Conservation (phyloP, 2,797 vertebrate species). For the Pseudopleuronectes americanus region DNA sequence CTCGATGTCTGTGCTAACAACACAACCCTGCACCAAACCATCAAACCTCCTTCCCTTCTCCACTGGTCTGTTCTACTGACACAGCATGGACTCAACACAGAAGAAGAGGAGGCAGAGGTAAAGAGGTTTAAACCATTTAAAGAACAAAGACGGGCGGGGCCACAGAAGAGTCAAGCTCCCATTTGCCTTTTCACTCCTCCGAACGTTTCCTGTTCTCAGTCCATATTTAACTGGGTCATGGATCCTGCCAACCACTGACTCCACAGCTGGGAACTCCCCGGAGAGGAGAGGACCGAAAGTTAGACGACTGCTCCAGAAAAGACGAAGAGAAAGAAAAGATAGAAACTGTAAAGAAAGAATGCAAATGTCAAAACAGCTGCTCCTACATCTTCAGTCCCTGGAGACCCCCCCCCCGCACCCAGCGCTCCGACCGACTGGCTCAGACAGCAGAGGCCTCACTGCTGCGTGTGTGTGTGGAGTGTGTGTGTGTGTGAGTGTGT, state of each 20-base stretch:
- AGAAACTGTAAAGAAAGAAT: slow-evolving; percentile 8
- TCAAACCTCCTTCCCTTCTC: slow-evolving; percentile 5
- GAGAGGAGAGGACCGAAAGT: slow-evolving; percentile 48
- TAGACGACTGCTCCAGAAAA: slow-evolving; percentile 49
- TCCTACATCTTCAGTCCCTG: slow-evolving; percentile 18
- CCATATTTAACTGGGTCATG: slow-evolving; percentile 76
- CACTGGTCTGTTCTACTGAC: slow-evolving; percentile 31
- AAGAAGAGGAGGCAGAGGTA: slow-evolving; percentile 1
- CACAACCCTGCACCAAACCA: too few relatives aligned
- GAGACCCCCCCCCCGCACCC: not conserved
- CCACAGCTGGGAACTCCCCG: slow-evolving; percentile 60
- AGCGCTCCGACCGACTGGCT: not conserved
- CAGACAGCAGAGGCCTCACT: too few relatives aligned
- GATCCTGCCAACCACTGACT: slow-evolving; percentile 66
- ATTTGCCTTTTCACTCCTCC: slow-evolving; percentile 69
- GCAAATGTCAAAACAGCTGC: slow-evolving; percentile 27
- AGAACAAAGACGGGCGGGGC: slow-evolving; percentile 22
- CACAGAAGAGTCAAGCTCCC: slow-evolving; percentile 5
- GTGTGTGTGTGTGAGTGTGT: too few relatives aligned
- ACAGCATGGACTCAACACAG: slow-evolving; percentile 13
- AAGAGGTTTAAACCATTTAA: slow-evolving; percentile 50
- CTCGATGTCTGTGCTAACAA: slow-evolving; percentile 28
- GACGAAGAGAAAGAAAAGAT: slow-evolving; percentile 7
- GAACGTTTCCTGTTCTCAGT: slow-evolving; percentile 68
- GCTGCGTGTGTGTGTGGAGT: not conserved